A percentile compares a stretch with the other conserved stretches of the same genome.
Evolutionary conservation across 2,113 vertebrate genomes (phyloP).

Genomic region (western clawed frog (Xenopus tropicalis)): DNA sequence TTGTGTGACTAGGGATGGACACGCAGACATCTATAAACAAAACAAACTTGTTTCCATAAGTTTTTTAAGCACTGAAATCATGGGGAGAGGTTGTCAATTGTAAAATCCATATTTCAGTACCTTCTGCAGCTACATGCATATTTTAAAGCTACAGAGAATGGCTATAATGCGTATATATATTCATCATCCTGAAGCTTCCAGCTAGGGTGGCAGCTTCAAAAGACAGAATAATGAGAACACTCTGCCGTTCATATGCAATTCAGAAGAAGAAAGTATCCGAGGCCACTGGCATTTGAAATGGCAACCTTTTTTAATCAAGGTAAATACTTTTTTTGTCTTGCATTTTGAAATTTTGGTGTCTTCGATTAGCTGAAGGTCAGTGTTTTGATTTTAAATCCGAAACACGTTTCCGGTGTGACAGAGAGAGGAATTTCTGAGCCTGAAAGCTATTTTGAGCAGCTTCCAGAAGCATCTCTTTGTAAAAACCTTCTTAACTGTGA

Average conservation of each 20-base stretch:
- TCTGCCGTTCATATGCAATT: constrained; percentile 32
- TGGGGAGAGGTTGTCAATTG: background rate
- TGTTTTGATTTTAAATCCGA: constrained; percentile 48
- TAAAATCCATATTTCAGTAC: constrained; percentile 23
- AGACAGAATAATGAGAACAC: constrained; percentile 30
- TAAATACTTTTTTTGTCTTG: constrained; percentile 36
- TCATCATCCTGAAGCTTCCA: constrained; percentile 19
- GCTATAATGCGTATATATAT: constrained; percentile 9
- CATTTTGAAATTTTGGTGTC: constrained; percentile 45
- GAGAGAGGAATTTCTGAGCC: constrained; percentile 57
- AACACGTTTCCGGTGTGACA: constrained; percentile 48
- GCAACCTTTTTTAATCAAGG: constrained; percentile 44
- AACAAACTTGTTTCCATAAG: too few species aligned
- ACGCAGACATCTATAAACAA: too few species aligned
- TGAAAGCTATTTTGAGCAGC: constrained; percentile 58
- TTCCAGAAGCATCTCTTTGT: constrained; percentile 64
- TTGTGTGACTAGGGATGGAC: too few species aligned
- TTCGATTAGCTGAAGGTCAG: constrained; percentile 48
- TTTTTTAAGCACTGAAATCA: too few species aligned
- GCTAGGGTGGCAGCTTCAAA: constrained; percentile 33
- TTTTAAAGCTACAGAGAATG: constrained; percentile 31
- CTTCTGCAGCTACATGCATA: constrained; percentile 27
- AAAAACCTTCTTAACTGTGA: constrained; percentile 65
- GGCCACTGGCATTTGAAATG: constrained; percentile 36
- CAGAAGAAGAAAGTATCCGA: constrained; percentile 14